Percentiles rank a stretch among this genome's conserved stretches.
These are phyloP conservation scores for Acestrorhynchus altus DNA, from an alignment of 2,797 vertebrate species.

Conservation along the genomic window DNA sequence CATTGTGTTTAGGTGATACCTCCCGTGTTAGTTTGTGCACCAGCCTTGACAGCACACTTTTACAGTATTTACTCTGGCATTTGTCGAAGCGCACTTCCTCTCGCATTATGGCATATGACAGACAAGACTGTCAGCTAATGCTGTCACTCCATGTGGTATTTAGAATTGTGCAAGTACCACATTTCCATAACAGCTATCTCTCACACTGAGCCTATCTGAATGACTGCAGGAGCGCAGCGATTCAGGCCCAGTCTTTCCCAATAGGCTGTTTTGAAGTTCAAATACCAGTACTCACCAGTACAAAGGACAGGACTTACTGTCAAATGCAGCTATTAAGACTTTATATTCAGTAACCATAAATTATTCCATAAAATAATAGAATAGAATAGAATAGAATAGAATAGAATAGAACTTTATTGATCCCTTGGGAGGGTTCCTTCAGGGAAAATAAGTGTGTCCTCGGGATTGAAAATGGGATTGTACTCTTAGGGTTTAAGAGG, in stretches of 20 bases:
- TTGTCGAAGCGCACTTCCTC: slow-evolving; percentile 32
- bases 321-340: not conserved
- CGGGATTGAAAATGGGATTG: too few species aligned
- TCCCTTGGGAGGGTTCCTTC: too few species aligned
- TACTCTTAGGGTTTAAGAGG: too few species aligned
- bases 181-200: slow-evolving; percentile 34
- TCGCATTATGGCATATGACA: slow-evolving; percentile 34
- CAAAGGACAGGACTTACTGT: not conserved
- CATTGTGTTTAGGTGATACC: slow-evolving; percentile 20
- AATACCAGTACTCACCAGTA: not conserved
- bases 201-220: slow-evolving; percentile 10
- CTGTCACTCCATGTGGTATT: slow-evolving; percentile 38
- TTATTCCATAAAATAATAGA: not conserved
- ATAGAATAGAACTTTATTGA: too few species aligned
- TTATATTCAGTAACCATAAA: not conserved
- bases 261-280: not conserved
- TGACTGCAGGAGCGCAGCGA: slow-evolving; percentile 22
- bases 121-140: slow-evolving; percentile 33
- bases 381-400: too few species aligned
- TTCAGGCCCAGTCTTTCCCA: slow-evolving; percentile 10
- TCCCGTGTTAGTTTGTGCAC: not conserved
- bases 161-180: slow-evolving; percentile 13
- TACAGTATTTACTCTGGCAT: slow-evolving; percentile 32
- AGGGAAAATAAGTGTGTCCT: too few species aligned
- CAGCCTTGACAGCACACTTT: slow-evolving; percentile 1